Evolutionary conservation across 64 coral and sea anemone genomes (phyloP).

Genomic region (Trachythela sp.): DNA sequence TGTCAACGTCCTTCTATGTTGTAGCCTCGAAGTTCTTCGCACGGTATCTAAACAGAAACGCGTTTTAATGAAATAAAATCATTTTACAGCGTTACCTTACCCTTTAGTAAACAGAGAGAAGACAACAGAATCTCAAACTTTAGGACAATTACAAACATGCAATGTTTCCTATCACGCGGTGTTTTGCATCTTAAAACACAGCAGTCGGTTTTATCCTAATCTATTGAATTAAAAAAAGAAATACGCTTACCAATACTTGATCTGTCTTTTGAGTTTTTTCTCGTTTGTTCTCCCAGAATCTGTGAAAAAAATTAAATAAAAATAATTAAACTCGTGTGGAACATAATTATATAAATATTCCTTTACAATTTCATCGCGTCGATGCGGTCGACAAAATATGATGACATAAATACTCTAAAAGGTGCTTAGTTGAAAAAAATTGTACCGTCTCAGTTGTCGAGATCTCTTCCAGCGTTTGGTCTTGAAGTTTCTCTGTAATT

Average conservation of each 20-base stretch:
- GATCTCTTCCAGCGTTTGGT: slow-evolving; percentile 3
- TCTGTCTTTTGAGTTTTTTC: neutral
- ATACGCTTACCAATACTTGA: neutral
- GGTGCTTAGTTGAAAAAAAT: neutral
- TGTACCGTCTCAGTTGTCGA: neutral
- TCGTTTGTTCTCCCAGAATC: neutral
- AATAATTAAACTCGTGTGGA: neutral
- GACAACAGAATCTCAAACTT: neutral
- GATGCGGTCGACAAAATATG: neutral
- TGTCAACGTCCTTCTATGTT: neutral
- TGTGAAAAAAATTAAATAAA: neutral
- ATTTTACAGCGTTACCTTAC: neutral
- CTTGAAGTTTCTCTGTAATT: slow-evolving; percentile 2
- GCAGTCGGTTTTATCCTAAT: neutral
- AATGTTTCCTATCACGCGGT: neutral
- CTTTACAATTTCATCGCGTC: neutral
- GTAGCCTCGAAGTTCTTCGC: neutral
- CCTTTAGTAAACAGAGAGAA: neutral
- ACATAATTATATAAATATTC: neutral
- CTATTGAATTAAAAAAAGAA: neutral
- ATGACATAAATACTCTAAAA: neutral
- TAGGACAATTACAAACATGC: neutral
- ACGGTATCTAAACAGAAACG: neutral
- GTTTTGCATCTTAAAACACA: slow-evolving; percentile 3
- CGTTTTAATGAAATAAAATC: neutral